Percentiles rank a stretch among this genome's conserved stretches.
Conservation (phyloP, 2,888 invertebrate species). For the Altica lythri region DNA sequence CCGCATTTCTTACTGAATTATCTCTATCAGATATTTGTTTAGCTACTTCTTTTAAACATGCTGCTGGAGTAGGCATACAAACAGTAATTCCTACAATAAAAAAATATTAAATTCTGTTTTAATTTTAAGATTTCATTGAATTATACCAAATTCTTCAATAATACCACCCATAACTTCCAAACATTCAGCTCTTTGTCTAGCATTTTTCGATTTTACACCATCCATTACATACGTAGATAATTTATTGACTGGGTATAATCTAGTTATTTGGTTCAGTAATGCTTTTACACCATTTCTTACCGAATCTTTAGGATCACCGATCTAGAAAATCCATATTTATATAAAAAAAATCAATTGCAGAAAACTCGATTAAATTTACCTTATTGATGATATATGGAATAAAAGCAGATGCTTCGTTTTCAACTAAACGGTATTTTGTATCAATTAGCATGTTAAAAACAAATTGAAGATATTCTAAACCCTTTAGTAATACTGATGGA, state of each 20-base stretch:
- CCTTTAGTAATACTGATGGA: constrained; percentile 93
- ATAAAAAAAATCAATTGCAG: not conserved
- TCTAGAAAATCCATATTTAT: constrained; percentile 57
- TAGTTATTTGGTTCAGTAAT: constrained; percentile 81
- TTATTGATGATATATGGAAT: constrained; percentile 94
- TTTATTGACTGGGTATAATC: constrained; percentile 86
- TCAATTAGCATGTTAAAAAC: constrained; percentile 74
- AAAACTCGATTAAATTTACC: constrained; percentile 59
- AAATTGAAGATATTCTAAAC: constrained; percentile 85
- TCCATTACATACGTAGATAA: constrained; percentile 91
- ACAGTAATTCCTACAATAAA: constrained; percentile 66
- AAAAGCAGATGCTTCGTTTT: constrained; percentile 90
- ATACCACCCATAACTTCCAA: constrained; percentile 87
- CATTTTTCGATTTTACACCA: constrained; percentile 95
- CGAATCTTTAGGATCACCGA: constrained; percentile 95
- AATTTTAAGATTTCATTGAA: not conserved
- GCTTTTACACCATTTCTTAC: constrained; percentile 88
- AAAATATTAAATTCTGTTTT: not conserved
- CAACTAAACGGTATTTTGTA: constrained; percentile 82
- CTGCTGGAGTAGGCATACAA: constrained; percentile 78
- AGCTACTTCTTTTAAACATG: constrained; percentile 87
- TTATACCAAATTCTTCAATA: constrained; percentile 78
- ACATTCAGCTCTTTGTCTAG: constrained; percentile 94
- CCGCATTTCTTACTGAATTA: constrained; percentile 93
- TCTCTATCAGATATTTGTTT: constrained; percentile 95